Evolutionary conservation across 2,888 invertebrate genomes (phyloP).

Genomic region (Leucophora obtusa): DNA sequence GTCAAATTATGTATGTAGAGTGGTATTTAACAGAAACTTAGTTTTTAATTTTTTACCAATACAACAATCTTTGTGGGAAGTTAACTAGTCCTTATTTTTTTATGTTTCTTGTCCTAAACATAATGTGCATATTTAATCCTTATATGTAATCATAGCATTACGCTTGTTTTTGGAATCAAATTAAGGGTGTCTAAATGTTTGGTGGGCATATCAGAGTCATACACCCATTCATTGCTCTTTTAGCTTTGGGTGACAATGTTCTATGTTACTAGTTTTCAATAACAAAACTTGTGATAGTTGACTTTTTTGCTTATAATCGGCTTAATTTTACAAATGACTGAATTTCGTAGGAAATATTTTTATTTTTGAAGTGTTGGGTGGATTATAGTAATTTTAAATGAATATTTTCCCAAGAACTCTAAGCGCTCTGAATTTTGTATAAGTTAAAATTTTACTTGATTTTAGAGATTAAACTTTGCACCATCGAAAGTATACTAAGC

Average conservation of each 20-base stretch:
- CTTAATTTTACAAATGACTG: conserved; percentile 48
- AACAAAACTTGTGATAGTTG: conserved; percentile 5
- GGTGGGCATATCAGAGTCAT: conserved; percentile 24
- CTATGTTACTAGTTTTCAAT: not conserved
- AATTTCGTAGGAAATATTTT: conserved; percentile 5
- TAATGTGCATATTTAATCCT: conserved; percentile 6
- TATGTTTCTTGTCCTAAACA: not conserved
- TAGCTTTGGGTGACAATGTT: not conserved
- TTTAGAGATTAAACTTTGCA: too few relatives aligned
- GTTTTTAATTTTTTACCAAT: conserved; percentile 23
- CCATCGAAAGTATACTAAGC: too few relatives aligned
- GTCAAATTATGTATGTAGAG: not conserved
- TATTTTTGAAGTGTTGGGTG: conserved; percentile 20
- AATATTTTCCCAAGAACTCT: conserved; percentile 2
- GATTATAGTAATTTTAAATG: not conserved
- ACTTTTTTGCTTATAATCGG: conserved; percentile 46
- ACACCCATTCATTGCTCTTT: not conserved
- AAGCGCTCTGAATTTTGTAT: too few relatives aligned
- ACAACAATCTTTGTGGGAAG: conserved; percentile 41
- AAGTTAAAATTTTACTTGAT: too few relatives aligned
- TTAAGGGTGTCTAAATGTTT: conserved; percentile 60
- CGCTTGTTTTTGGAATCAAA: conserved; percentile 54
- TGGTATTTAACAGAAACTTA: conserved; percentile 19
- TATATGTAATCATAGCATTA: conserved; percentile 56
- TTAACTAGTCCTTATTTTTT: not conserved